These are phyloP conservation scores for Motacilla tschutschensis DNA, from an alignment of 2,113 vertebrate genomes.

Conservation along the genomic window DNA sequence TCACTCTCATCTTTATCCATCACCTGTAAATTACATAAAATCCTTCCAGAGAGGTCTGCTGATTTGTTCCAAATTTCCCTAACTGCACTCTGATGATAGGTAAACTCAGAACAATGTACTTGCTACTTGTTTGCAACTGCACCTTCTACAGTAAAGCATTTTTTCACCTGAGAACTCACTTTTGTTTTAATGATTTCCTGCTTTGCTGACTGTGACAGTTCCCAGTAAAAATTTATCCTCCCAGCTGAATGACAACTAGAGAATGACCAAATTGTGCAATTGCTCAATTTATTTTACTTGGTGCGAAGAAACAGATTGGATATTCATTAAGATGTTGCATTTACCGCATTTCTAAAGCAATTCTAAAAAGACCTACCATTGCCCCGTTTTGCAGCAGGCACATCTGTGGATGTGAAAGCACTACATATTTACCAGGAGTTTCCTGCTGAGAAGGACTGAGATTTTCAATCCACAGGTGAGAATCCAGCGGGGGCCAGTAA, in stretches of 20 bases:
- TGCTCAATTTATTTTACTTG: not conserved
- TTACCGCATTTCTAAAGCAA: not conserved
- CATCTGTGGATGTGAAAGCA: not conserved
- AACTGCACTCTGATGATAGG: not conserved
- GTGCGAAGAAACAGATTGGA: not conserved
- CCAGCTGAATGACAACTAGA: not conserved
- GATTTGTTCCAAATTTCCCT: not conserved
- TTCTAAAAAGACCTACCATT: not conserved
- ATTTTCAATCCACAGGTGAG: not conserved
- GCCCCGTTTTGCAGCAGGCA: not conserved
- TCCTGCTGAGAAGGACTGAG: not conserved
- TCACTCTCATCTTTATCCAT: not conserved
- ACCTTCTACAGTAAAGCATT: not conserved
- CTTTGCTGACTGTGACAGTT: not conserved
- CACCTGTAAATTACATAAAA: not conserved
- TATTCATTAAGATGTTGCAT: not conserved
- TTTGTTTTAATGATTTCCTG: not conserved
- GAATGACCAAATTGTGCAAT: not conserved
- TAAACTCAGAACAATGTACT: not conserved
- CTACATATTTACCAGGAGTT: not conserved
- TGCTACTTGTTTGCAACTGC: not conserved
- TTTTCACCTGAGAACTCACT: not conserved
- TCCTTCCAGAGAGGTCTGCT: not conserved
- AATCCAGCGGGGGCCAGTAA: fast-evolving
- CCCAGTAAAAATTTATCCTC: not conserved